phyloP scores from a whole-genome alignment of 2,797 vertebrate species.

The Heterohyrax brucei region DNA sequence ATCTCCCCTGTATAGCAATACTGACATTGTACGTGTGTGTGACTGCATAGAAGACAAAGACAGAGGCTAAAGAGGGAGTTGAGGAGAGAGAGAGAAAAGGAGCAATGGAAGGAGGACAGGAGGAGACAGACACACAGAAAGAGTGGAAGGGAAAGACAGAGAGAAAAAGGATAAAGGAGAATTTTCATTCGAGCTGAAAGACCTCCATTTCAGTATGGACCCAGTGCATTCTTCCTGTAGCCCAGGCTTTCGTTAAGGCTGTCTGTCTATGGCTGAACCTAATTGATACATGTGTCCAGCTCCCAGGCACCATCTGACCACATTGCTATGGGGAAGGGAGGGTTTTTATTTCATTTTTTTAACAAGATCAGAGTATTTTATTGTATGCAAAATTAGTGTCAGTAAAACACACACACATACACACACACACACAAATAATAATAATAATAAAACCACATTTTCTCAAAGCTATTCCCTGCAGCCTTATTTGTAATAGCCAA shows the following conservation, averaged over 20 bases:
- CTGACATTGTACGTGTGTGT: not conserved
- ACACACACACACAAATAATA: too few species aligned
- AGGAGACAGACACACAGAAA: not conserved
- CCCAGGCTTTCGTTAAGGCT: constrained; percentile 21
- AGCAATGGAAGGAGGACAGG: not conserved
- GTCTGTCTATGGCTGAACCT: not conserved
- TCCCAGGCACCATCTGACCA: not conserved
- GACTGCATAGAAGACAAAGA: not conserved
- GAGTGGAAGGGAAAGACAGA: not conserved
- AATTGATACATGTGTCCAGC: not conserved
- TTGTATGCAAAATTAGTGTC: too few species aligned
- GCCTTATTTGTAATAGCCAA: too few species aligned
- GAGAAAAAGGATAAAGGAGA: not conserved
- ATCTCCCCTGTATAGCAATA: not conserved
- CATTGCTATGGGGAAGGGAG: not conserved
- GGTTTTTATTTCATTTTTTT: not conserved
- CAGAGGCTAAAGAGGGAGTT: not conserved
- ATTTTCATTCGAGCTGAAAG: constrained; percentile 1
- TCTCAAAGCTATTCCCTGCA: too few species aligned
- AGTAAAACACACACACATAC: too few species aligned
- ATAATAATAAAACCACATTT: too few species aligned
- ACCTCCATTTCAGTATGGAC: not conserved
- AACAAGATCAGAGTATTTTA: too few species aligned
- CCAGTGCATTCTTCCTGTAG: not conserved
- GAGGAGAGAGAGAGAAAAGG: not conserved